A percentile compares a stretch with the other conserved stretches of the same genome.
Evolutionary conservation across 1,140 invertebrate species (phyloP).

Genomic region (Leptoteleia sp.): DNA sequence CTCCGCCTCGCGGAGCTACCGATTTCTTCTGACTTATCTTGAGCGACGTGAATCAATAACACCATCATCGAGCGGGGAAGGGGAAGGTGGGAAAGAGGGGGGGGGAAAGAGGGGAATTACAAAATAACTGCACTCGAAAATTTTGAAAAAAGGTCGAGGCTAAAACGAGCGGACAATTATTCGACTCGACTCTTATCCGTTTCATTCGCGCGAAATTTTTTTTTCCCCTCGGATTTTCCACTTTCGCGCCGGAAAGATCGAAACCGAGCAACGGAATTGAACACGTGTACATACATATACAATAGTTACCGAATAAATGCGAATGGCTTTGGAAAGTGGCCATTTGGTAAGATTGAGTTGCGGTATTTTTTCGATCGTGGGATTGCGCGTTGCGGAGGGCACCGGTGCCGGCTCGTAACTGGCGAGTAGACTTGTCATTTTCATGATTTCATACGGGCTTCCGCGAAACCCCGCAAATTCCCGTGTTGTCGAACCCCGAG

Average conservation of each 20-base stretch:
- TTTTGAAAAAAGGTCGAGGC: too few relatives aligned
- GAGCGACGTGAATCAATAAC: too few relatives aligned
- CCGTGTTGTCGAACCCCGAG: constrained; percentile 75
- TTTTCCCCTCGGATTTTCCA: not conserved
- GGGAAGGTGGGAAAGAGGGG: too few relatives aligned
- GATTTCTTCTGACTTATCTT: too few relatives aligned
- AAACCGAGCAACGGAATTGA: too few relatives aligned
- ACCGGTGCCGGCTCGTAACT: constrained; percentile 65
- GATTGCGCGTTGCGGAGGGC: constrained; percentile 34
- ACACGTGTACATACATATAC: constrained; percentile 23
- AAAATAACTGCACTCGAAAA: too few relatives aligned
- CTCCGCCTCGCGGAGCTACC: too few relatives aligned
- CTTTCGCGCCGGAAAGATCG: constrained; percentile 5
- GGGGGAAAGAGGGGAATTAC: too few relatives aligned
- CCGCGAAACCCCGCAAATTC: constrained; percentile 73
- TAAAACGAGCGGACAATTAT: too few relatives aligned
- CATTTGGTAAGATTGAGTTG: constrained; percentile 63
- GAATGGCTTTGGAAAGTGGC: constrained; percentile 61
- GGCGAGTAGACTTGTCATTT: constrained; percentile 72
- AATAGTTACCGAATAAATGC: constrained; percentile 63
- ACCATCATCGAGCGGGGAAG: too few relatives aligned
- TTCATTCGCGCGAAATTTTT: too few relatives aligned
- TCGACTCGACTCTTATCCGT: too few relatives aligned
- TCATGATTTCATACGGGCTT: constrained; percentile 74
- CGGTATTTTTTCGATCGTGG: constrained; percentile 40